These are phyloP conservation scores for Anhinga anhinga DNA, from an alignment of 2,113 vertebrate genomes.

Conservation along the genomic window DNA sequence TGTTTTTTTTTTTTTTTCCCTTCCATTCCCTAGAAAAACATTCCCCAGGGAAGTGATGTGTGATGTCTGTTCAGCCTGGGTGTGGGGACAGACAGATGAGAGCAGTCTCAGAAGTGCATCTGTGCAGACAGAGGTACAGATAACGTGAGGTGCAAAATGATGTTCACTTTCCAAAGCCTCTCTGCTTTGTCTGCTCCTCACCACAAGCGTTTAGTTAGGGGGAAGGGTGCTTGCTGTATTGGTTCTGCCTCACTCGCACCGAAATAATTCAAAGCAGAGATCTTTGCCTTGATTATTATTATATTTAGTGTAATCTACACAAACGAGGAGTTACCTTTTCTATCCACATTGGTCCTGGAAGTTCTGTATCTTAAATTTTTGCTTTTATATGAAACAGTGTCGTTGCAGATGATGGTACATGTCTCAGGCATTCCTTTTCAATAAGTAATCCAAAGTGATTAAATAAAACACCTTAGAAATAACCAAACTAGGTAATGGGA, in stretches of 20 bases:
- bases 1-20: too few species aligned
- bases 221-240: neutral
- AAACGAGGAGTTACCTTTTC: neutral
- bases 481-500: neutral
- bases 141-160: accelerated
- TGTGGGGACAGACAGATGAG: accelerated
- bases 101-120: too few species aligned
- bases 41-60: neutral
- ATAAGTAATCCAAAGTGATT: neutral
- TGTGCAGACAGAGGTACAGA: neutral
- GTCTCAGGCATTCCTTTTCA: neutral
- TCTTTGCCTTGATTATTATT: neutral
- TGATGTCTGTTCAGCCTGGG: neutral
- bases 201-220: neutral
- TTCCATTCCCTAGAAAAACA: too few species aligned
- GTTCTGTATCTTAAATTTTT: neutral
- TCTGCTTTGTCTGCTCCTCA: neutral
- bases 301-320: neutral
- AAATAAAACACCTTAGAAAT: neutral
- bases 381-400: neutral
- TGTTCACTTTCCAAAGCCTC: neutral
- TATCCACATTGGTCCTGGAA: neutral
- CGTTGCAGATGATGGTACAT: neutral
- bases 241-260: neutral
- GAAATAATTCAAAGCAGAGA: neutral